Base-by-base conservation (phyloP, 30 jellyfish, hydroid and myxozoan species). In the Hydractinia echinata region DNA sequence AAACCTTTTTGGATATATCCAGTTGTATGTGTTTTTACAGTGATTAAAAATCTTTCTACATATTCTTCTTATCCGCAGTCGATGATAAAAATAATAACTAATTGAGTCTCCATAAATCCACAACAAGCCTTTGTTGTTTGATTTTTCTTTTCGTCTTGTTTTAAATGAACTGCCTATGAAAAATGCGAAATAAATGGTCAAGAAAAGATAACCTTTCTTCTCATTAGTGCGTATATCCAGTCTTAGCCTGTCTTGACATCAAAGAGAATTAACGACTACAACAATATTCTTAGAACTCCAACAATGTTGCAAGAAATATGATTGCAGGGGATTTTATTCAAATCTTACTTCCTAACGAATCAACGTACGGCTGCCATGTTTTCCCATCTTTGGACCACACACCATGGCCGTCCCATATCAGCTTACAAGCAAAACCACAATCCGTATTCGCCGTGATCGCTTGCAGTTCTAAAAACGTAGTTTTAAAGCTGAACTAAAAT, bases 31-130 rank as follows among this genome's bases (percentile, higher is more conserved):
- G 73, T 88, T 93, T 85, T 79, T 71, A 61, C 99, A 93, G 51
- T 77, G 71, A 39, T 82, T 69, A 84, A 93, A 93, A 72, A 93
- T 83, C 67, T 74, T 79, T 76, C 80, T 72, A 73, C 99, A 93
- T 4, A 93, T 79, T 10, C 76, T 66, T 53, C 77, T 81, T 7
- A 83, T 72, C 58, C 78, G 73, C 20, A 85, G 89, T 76, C 95
- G 58, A 58, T 86, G 81, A 81, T 93, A 86, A 76, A 93, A 88
- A 76, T 93, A 93, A 79, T 87, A 93, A 54, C 96, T 87, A 54
- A 93, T 87, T 49, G 99, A 93, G 67, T 93, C 99, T 10, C 99
- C 99, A 71, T 87, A 93, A 10, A 93, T 93, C 99, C 99, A 93
- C 88, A 93, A 55, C 14, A 70, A 83, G 61, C 92, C 89, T 66